Evolutionary conservation across 2,888 invertebrate genomes (phyloP).

Genomic region (Platycheirus rosarum): DNA sequence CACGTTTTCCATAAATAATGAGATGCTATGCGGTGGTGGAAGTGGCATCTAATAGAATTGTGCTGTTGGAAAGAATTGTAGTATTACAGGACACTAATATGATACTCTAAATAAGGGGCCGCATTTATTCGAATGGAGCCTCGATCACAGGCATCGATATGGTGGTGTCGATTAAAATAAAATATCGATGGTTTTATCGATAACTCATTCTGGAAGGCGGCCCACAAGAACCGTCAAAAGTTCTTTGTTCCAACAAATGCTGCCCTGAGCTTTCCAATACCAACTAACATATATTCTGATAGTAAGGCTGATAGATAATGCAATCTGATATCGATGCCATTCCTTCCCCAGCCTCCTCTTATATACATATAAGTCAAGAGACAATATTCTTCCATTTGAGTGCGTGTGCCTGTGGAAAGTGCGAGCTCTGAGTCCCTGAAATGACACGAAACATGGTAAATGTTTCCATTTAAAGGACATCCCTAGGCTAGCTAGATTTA

Average conservation of each 20-base stretch:
- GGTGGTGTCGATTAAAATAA: too few species aligned
- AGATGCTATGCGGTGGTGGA: conserved; percentile 56
- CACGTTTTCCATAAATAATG: conserved; percentile 72
- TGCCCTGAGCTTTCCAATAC: conserved; percentile 1
- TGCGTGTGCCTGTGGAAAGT: conserved; percentile 3
- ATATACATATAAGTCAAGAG: too few species aligned
- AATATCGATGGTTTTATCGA: too few species aligned
- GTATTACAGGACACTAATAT: conserved; percentile 53
- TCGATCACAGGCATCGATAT: background rate
- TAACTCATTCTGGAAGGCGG: too few species aligned
- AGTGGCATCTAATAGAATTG: conserved; percentile 68
- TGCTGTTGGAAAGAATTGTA: conserved; percentile 43
- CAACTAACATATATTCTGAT: conserved; percentile 24
- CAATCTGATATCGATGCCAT: conserved; percentile 65
- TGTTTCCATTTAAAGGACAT: conserved; percentile 62
- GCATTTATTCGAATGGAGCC: too few species aligned
- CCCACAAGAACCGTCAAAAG: too few species aligned
- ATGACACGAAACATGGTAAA: conserved; percentile 66
- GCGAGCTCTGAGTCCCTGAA: conserved; percentile 35
- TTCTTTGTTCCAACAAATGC: background rate
- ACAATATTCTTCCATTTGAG: conserved; percentile 19
- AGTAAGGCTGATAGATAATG: conserved; percentile 68
- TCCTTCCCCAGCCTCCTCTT: conserved; percentile 2
- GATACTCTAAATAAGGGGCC: too few species aligned
- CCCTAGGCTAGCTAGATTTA: conserved; percentile 45